phyloP scores from a whole-genome alignment of 2,888 invertebrate species.

The Lydus trimaculatus region DNA sequence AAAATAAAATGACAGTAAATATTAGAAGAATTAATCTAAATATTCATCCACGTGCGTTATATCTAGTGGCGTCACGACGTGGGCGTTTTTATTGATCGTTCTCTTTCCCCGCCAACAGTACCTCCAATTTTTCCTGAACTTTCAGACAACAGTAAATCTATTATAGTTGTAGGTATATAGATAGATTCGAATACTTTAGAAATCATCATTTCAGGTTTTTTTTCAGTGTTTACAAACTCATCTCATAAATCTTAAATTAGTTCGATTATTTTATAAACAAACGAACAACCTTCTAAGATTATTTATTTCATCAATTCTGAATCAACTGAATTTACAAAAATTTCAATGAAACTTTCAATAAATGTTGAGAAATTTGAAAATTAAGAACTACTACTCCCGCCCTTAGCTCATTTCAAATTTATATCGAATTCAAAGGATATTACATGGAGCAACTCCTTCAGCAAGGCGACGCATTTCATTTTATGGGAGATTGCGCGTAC shows the following conservation, averaged over 20 bases:
- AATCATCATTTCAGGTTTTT: background rate
- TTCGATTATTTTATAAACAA: background rate
- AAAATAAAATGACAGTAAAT: background rate
- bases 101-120: background rate
- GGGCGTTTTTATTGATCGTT: constrained; percentile 9
- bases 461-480: background rate
- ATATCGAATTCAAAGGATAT: background rate
- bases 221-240: background rate
- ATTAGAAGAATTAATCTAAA: background rate
- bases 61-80: constrained; percentile 1
- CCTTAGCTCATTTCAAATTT: background rate
- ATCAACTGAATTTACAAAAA: background rate
- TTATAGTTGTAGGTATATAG: background rate
- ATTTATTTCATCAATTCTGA: background rate
- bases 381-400: background rate
- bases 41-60: background rate
- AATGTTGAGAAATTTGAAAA: too few relatives aligned
- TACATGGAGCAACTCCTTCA: background rate
- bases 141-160: background rate
- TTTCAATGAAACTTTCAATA: background rate
- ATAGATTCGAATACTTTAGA: background rate
- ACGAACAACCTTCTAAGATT: background rate
- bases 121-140: background rate
- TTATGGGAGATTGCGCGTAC: constrained; percentile 3
- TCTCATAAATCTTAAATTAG: background rate